Evolutionary conservation across 2,888 invertebrate species (phyloP).

Genomic region (Drosophila anomelani): DNA sequence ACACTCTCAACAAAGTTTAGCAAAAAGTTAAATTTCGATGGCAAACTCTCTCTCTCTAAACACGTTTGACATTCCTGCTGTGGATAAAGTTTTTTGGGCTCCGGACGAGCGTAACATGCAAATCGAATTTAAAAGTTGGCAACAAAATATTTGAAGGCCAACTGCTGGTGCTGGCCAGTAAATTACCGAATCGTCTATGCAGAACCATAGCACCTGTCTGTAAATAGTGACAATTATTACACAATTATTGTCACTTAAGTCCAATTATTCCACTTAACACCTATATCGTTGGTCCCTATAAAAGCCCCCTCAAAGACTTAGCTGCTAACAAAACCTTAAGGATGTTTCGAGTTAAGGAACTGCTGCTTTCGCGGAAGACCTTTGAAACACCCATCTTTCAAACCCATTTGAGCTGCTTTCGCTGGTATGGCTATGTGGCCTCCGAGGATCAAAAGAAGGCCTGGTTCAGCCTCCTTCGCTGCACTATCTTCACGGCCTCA

Average conservation of each 20-base stretch:
- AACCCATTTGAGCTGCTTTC: constrained; percentile 65
- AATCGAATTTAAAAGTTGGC: constrained; percentile 70
- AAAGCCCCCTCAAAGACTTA: neutral
- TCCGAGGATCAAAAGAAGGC: constrained; percentile 56
- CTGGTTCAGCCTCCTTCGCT: constrained; percentile 54
- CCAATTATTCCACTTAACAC: constrained; percentile 21
- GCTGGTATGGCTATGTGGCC: constrained; percentile 66
- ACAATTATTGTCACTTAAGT: constrained; percentile 42
- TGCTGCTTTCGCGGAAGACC: constrained; percentile 50
- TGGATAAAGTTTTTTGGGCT: constrained; percentile 45
- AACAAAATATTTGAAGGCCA: constrained; percentile 55
- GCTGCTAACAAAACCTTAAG: constrained; percentile 16
- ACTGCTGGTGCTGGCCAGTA: neutral
- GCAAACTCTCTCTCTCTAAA: constrained; percentile 55
- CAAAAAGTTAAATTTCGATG: constrained; percentile 63
- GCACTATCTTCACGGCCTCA: constrained; percentile 69
- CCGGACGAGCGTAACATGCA: constrained; percentile 64
- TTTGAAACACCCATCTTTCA: constrained; percentile 68
- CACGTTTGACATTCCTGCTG: constrained; percentile 65
- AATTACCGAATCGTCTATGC: constrained; percentile 33
- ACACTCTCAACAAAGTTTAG: constrained; percentile 46
- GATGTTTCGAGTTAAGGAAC: constrained; percentile 60
- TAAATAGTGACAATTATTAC: constrained; percentile 39
- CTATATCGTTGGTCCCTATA: neutral
- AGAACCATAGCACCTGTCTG: constrained; percentile 45